phyloP scores from a whole-genome alignment of 64 coral and sea anemone genomes.

The Actinia equina region DNA sequence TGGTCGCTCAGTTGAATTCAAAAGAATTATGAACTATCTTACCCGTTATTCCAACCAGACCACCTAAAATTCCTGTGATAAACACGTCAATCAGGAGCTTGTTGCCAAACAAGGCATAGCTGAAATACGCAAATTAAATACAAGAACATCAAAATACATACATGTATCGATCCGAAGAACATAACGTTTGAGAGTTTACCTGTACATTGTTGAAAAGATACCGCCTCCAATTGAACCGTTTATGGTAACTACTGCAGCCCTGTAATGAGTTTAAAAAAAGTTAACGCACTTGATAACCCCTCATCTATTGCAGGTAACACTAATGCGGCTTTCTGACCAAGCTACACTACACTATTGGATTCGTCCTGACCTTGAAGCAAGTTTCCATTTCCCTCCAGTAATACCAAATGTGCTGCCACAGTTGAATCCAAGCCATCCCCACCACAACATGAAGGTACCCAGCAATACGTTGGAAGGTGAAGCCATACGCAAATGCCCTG shows the following conservation, averaged over 20 bases:
- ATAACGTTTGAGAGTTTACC: background rate
- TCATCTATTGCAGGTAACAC: no score
- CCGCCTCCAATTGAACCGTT: constrained; percentile 81
- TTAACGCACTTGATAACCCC: no score
- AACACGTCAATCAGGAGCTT: background rate
- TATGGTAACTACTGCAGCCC: constrained; percentile 78
- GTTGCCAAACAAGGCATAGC: no score
- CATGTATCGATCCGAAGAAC: background rate
- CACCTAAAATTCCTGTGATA: constrained; percentile 61
- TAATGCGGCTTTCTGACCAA: no score
- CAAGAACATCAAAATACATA: no score
- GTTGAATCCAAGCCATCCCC: constrained; percentile 85
- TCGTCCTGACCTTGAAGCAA: constrained; percentile 27
- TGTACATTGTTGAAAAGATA: constrained; percentile 45
- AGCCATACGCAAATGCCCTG: constrained; percentile 21
- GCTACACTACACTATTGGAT: background rate
- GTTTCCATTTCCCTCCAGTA: constrained; percentile 59
- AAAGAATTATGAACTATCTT: background rate
- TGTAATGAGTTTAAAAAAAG: background rate
- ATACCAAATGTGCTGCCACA: constrained; percentile 88
- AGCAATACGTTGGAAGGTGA: constrained; percentile 76
- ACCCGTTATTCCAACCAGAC: constrained; percentile 70
- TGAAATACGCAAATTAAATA: no score
- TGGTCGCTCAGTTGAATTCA: no score
- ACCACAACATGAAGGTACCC: constrained; percentile 85